phyloP scores from a whole-genome alignment of 2,797 vertebrate genomes.

The Morus bassanus region DNA sequence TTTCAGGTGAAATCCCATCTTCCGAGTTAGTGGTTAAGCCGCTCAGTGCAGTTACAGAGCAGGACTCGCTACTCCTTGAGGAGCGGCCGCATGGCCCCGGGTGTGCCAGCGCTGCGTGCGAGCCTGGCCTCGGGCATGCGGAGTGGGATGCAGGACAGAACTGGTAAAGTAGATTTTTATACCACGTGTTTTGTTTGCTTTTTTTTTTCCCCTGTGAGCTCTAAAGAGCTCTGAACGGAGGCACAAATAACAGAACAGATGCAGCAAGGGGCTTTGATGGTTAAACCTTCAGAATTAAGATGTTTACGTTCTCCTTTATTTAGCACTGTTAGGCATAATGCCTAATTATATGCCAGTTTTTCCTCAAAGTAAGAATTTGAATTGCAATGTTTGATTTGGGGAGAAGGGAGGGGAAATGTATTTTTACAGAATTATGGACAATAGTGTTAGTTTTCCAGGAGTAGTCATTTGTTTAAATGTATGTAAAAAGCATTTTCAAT shows the following conservation, averaged over 20 bases:
- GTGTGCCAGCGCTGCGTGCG: background rate
- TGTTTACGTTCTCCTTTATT: slow-evolving; percentile 70
- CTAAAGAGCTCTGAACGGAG: background rate
- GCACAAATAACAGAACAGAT: background rate
- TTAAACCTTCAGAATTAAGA: slow-evolving; percentile 64
- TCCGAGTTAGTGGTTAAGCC: slow-evolving; percentile 41
- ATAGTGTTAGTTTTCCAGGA: slow-evolving; percentile 55
- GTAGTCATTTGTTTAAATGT: slow-evolving; percentile 60
- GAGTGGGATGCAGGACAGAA: background rate
- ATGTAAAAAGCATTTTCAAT: slow-evolving; percentile 56
- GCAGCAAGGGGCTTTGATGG: slow-evolving; percentile 1
- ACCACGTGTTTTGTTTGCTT: background rate
- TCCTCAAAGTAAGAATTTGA: slow-evolving; percentile 56
- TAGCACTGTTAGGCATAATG: slow-evolving; percentile 64
- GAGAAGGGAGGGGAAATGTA: background rate
- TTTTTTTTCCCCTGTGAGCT: background rate
- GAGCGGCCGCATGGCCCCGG: background rate
- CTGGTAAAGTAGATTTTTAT: background rate
- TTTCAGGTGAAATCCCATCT: slow-evolving; percentile 71
- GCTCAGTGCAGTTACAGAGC: slow-evolving; percentile 19
- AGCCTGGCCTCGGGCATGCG: background rate
- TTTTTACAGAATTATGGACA: slow-evolving; percentile 63
- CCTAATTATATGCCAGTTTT: slow-evolving; percentile 65
- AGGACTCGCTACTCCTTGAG: slow-evolving; percentile 36
- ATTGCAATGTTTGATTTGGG: slow-evolving; percentile 61